Evolutionary conservation across 2,113 vertebrate species (phyloP), one percentile per base, ranked within the genome.

Genomic region (Peromyscus californicus): DNA sequence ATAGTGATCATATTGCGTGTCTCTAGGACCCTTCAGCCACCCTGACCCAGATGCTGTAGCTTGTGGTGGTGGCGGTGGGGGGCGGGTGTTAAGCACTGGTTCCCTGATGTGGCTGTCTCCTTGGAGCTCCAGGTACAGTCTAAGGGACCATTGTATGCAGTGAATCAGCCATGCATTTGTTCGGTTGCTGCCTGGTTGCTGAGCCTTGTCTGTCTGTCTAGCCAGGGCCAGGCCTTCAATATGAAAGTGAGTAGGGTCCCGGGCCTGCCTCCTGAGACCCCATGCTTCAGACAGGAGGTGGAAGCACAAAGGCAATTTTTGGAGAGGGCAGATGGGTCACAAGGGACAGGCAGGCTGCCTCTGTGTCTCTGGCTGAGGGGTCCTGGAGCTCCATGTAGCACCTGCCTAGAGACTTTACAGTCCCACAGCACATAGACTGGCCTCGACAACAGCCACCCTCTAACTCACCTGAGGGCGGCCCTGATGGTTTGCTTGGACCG

Each of bases 101-200:
- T 39, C 31, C 19, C 9, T 0, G 6, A 0, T 0, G 26, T 7
- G 0, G 2, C 67, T 3, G 7, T 2, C 45, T 15, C 13, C 3
- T 24, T 39, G 19, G 31, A 3, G 74, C 0, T 21, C 21, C 65
- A 11, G 0, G 6, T 1, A 3, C 21, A 61, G 59, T 15, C n/a
- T 36, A 51, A 76, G 21, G 29, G 33, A 16, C 33, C 7, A 0
- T 15, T 36, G 9, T 1, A 15, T 39, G 13, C 72, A 33, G 21
- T 26, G 51, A 61, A 7, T 21, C 22, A 29, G 11, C 57, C 39
- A 5, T 12, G 39, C 74, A 2, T 16, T 13, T 39, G 0, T 0
- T n/a, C 29, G 11, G 2, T 9, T 15, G 7, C 51, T 33, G 2
- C 0, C 54, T 1, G 1, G 76, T 22, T 21, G 2, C 29, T 3